Evolutionary conservation across 2,888 invertebrate genomes (phyloP), one percentile per base, ranked within the genome.

Genomic region (Helobdella robusta): DNA sequence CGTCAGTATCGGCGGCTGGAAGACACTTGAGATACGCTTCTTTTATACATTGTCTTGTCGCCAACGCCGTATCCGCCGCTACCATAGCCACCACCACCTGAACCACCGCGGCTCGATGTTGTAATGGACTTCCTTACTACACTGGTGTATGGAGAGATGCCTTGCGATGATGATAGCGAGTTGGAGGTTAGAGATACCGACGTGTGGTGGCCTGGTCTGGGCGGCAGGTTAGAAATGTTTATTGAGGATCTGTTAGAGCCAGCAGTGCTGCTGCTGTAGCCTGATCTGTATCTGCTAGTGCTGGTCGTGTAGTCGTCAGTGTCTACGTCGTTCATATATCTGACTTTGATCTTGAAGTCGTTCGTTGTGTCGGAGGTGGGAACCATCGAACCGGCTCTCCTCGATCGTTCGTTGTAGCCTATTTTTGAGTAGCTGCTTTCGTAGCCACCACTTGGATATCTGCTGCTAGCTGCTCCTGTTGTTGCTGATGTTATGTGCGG

Each of bases 281-380:
- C 23, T 8, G 48, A 18, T n/a, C 34, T 30, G 28, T 46, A 46
- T 2, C n/a, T 15, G 35, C 11, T 5, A 2, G 50, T 32, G 23
- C 44, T 62, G 50, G 62, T 6, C 30, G 5, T 30, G 25, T 4
- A 25, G 54, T 54, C 54, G 30, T 5, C 4, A 5, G 6, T 18
- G 54, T 54, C 54, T 5, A 5, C 4, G 3, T 30, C 23, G 54
- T 54, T 54, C 30, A 54, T n/a, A 11, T 54, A n/a, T n/a, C n/a
- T n/a, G 56, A 56, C n/a, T 2, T 30, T 30, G 32, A 30, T 62
- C 50, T 50, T 62, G 62, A 34, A 50, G 62, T 50, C 50, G 62
- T 62, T 62, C 46, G 48, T 50, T 20, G 23, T 18, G 48, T 20
- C 25, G n/a, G 15, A 6, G 2, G 52, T 20, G 11, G 56, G 32